Conservation (phyloP, 2,797 vertebrate species). For the Enteromius paludinosus region DNA sequence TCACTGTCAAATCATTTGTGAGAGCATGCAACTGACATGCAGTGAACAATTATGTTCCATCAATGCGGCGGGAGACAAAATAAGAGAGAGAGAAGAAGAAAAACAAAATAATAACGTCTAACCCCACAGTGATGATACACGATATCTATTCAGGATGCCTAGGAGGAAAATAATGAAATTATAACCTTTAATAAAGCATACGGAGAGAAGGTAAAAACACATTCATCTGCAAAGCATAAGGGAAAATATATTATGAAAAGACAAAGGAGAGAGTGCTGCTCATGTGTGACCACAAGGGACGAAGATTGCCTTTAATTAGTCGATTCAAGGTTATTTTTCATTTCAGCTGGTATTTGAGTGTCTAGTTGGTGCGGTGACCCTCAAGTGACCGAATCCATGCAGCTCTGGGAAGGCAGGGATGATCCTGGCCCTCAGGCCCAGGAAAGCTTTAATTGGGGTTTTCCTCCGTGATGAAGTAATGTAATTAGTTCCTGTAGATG, state of each 20-base stretch:
- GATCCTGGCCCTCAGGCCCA: constrained; percentile 20
- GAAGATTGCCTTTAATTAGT: constrained; percentile 71
- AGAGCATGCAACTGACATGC: not conserved
- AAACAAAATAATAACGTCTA: not conserved
- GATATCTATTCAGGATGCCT: not conserved
- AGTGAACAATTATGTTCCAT: not conserved
- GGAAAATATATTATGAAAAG: constrained; percentile 50
- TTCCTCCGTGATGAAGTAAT: constrained; percentile 50
- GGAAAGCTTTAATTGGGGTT: constrained; percentile 64
- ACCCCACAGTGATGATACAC: not conserved
- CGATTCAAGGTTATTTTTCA: constrained; percentile 55
- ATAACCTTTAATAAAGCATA: constrained; percentile 74
- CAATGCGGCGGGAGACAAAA: not conserved
- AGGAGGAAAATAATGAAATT: not conserved
- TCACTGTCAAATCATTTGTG: not conserved
- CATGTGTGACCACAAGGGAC: constrained; percentile 53
- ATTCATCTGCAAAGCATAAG: constrained; percentile 59
- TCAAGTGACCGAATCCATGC: constrained; percentile 57
- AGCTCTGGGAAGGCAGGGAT: constrained; percentile 40
- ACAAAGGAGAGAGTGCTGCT: not conserved
- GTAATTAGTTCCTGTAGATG: constrained; percentile 47
- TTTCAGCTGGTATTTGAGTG: constrained; percentile 68
- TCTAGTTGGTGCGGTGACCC: constrained; percentile 59
- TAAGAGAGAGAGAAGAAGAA: not conserved
- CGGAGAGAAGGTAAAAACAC: constrained; percentile 56